Evolutionary conservation across 2,113 vertebrate species (phyloP).

Genomic region (Rhabdornis inornatus): DNA sequence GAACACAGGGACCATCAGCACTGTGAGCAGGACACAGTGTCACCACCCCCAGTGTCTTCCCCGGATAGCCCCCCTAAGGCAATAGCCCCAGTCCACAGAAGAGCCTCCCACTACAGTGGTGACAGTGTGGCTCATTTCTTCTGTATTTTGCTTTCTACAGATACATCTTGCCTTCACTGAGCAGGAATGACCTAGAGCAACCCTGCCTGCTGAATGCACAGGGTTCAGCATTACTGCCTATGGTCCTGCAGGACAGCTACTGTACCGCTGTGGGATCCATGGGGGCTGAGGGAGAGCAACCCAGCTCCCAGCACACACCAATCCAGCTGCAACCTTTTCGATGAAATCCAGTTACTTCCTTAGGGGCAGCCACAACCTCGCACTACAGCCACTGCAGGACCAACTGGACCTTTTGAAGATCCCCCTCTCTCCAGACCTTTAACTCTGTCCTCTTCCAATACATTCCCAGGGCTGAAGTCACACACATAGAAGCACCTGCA

Average conservation of each 20-base stretch:
- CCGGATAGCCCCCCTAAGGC: too few species aligned
- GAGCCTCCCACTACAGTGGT: not conserved
- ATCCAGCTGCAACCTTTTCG: not conserved
- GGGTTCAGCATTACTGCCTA: not conserved
- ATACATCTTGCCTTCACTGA: not conserved
- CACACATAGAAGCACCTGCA: not conserved
- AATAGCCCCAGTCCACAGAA: not conserved
- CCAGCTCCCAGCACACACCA: not conserved
- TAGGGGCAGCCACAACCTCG: not conserved
- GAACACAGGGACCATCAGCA: not conserved
- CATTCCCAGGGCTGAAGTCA: not conserved
- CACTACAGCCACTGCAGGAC: not conserved
- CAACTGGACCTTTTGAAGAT: not conserved
- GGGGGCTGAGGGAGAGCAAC: not conserved
- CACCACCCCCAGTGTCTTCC: not conserved
- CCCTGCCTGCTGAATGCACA: rapidly evolving
- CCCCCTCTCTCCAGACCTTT: not conserved
- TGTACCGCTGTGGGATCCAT: not conserved
- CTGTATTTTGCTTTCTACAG: not conserved
- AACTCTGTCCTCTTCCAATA: not conserved
- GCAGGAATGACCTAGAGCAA: not conserved
- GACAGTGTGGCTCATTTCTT: not conserved
- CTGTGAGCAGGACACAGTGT: not conserved
- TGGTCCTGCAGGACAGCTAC: not conserved
- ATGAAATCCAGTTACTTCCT: not conserved